Evolutionary conservation across 2,797 vertebrate species (phyloP), one percentile per base, ranked within the genome.

Genomic region (Synanceia verrucosa): DNA sequence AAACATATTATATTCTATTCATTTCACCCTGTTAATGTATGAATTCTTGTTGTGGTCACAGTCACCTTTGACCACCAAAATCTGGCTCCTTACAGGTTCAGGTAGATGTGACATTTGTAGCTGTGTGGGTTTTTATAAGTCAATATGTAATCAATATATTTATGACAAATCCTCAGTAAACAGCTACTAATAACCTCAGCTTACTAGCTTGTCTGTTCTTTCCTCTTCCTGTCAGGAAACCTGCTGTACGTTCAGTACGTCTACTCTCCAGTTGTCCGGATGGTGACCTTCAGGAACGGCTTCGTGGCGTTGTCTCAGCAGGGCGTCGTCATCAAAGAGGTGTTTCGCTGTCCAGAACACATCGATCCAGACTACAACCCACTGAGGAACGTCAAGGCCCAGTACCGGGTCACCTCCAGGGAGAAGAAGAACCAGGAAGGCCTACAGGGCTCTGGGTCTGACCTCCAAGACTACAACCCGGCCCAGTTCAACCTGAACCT

Each of bases 221-320:
- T 13, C 61, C 21, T 59, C 16, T n/a, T 18, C 29, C 51, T 0
- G 0, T 43, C 84, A 96, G 95, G 95, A 7, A 82, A 88, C 18
- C 89, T 96, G 29, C 84, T 97, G 44, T 91, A 88, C 1, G 90
- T 92, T 5, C 95, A 95, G 87, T 91, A 89, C 10, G 85, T 94
- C 31, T 90, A 95, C 31, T 84, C 94, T 0, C 67, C 94, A 0
- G 86, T 95, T 2, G 88, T 90, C 62, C 86, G 82, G 47, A 94
- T 94, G 51, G 37, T 90, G 34, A 85, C 95, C 5, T 92, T 82
- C 10, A 78, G 89, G 63, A 91, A 91, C 0, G 93, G 95, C 24
- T 95, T 96, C 3, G 83, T 94, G 47, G 95, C 92, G 0, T 21
- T 94, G 50, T 91, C 92, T 0, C 88, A 88, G 79, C 86, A 86